Evolutionary conservation across 1,140 invertebrate genomes (phyloP), one percentile per base, ranked within the genome.

Genomic region (Daktulosphaira vitifoliae): DNA sequence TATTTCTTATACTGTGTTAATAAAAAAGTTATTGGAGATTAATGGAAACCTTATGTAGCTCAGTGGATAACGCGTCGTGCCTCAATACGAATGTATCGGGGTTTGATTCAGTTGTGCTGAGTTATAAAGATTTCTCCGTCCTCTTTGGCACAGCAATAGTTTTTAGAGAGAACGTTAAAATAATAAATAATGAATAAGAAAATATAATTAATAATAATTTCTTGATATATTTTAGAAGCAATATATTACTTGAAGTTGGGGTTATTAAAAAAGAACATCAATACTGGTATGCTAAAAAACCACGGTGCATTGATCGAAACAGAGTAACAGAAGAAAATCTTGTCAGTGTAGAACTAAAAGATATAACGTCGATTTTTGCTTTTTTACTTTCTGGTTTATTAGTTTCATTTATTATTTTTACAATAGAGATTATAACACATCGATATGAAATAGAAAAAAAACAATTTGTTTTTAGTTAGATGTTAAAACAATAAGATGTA

Each of bases 271-370:
- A 39, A 8, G 56, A 62, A 62, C 25, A 11, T 2, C 3, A 25
- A 33, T 29, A 23, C 42, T 62, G 42, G 56, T 15, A 48, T 15
- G 56, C 56, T 22, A 33, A 48, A 29, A 62, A 62, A 46, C 56
- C 56, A 0, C 16, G 46, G 9, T 62, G 56, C 13, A 3, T 46
- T 8, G 3, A 37, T 9, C 39, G 42, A 5, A 48, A 46, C 44
- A 48, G 33, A 7, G 46, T 33, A 8, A 62, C 56, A 0, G 42
- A 62, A 62, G 56, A 62, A 62, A 26, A 22, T 4, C 29, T 62
- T 0, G 56, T 62, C n/a, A 62, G 56, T n/a, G 42, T 62, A 9
- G 42, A 22, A 20, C 29, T 62, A 2, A 48, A 62, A 29, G 56
- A 62, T 15, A 4, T 62, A 33, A 7, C 1, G 29, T 62, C 56